A percentile compares a stretch with the other conserved stretches of the same genome.
Conservation (phyloP, 2,113 vertebrate species). For the Indri indri region DNA sequence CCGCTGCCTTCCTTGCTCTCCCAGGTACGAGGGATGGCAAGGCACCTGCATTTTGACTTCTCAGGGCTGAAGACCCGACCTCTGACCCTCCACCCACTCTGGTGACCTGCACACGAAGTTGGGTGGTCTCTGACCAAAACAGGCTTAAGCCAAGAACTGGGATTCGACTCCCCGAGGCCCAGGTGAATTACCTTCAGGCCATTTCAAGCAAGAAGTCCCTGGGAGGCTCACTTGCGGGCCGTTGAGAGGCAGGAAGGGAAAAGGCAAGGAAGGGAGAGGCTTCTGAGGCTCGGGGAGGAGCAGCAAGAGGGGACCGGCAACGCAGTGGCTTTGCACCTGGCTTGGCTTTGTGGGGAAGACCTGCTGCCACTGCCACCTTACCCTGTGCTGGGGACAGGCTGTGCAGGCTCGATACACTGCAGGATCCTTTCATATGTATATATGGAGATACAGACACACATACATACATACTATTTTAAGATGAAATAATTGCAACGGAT, state of each 20-base stretch:
- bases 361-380: slow-evolving; percentile 53
- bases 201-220: background rate
- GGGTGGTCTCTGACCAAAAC: slow-evolving; percentile 19
- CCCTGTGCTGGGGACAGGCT: slow-evolving; percentile 70
- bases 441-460: slow-evolving; percentile 49
- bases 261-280: background rate
- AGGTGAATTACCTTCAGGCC: background rate
- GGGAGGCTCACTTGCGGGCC: background rate
- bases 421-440: slow-evolving; percentile 39
- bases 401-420: slow-evolving; percentile 70
- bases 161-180: background rate
- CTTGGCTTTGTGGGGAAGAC: slow-evolving; percentile 70
- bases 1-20: background rate
- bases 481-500: slow-evolving; percentile 80
- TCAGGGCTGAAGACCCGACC: background rate
- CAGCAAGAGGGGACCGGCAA: slow-evolving; percentile 67
- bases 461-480: slow-evolving; percentile 58
- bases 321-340: slow-evolving; percentile 55
- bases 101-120: slow-evolving; percentile 31
- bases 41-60: background rate
- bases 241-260: background rate
- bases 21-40: background rate
- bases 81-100: background rate
- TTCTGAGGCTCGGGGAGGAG: slow-evolving; percentile 58
- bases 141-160: background rate